Base-by-base conservation (phyloP, 1,140 invertebrate species). In the Andrena cerasifolii region DNA sequence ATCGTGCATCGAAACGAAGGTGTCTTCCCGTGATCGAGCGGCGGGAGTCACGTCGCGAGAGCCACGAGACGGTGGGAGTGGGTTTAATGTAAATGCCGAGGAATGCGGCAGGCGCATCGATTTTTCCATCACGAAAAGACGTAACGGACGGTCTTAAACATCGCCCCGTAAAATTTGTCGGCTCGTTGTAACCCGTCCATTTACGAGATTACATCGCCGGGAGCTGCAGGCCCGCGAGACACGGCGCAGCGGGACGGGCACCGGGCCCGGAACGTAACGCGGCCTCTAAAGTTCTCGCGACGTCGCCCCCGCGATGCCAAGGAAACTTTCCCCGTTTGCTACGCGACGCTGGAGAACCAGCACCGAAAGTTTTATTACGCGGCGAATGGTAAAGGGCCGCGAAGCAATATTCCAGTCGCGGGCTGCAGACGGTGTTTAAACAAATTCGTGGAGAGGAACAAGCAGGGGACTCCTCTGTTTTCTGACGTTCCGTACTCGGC, bases 331-430 rank as follows among this genome's bases (percentile, higher is more conserved):
- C 62, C 53, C 62, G 73, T 68, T 67, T 47, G 63, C 40, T 31
- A 12, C 21, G 3, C 26, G 47, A 16, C 24, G 26, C 26, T 14
- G n/a, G 16, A 26, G 28, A 51, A 40, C 59, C 31, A 16, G 6
- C 3, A 3, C 28, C 51, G n/a, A 75, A 75, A 75, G 63, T 75
- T 75, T 75, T 75, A 75, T 75, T 68, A 47, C 63, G 21, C 40
- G n/a, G 40, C n/a, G 21, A 47, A 28, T 14, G 47, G 43, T 40
- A 65, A 31, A n/a, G 16, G 26, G 51, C 24, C 1, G 8, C 21
- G 45, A 14, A 7, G 5, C 62, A 26, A 74, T 54, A 21, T 43
- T 28, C 33, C 53, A 21, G 4, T 0, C 12, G 18, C 24, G 2
- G 14, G 26, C 18, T 51, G 43, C 10, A 3, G 21, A 36, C 28